phyloP scores from a whole-genome alignment of 2,888 invertebrate species.

The Sepiola atlantica region DNA sequence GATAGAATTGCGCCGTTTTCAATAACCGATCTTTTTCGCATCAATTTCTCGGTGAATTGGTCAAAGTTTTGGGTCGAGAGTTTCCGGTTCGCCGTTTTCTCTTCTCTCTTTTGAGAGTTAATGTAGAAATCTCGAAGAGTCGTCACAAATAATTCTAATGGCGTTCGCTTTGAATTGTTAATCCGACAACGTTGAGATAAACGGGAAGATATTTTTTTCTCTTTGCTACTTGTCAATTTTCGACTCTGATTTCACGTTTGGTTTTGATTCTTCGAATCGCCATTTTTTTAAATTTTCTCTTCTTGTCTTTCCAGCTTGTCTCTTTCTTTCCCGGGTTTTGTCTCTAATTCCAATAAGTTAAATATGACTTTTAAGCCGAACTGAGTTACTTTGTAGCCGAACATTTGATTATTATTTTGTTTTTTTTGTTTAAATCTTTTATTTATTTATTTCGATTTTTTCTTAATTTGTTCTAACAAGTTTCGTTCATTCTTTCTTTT shows the following conservation, averaged over 20 bases:
- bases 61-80: neutral
- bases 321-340: neutral
- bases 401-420: neutral
- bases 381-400: neutral
- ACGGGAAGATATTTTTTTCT: no score
- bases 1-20: neutral
- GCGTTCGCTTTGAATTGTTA: neutral
- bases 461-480: neutral
- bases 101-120: neutral
- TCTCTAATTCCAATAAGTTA: neutral
- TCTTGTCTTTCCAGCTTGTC: neutral
- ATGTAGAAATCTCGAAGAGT: neutral
- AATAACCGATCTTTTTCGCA: neutral
- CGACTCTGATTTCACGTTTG: neutral
- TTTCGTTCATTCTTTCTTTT: neutral
- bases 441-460: neutral
- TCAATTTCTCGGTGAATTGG: neutral
- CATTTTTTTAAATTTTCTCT: neutral
- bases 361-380: slow-evolving; percentile 21
- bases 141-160: neutral
- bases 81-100: neutral
- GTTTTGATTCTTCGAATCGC: neutral
- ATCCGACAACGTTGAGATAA: neutral
- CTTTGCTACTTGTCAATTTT: neutral
- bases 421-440: neutral